Conservation (phyloP, 2,113 vertebrate genomes). For the Microcebus jonahi region DNA sequence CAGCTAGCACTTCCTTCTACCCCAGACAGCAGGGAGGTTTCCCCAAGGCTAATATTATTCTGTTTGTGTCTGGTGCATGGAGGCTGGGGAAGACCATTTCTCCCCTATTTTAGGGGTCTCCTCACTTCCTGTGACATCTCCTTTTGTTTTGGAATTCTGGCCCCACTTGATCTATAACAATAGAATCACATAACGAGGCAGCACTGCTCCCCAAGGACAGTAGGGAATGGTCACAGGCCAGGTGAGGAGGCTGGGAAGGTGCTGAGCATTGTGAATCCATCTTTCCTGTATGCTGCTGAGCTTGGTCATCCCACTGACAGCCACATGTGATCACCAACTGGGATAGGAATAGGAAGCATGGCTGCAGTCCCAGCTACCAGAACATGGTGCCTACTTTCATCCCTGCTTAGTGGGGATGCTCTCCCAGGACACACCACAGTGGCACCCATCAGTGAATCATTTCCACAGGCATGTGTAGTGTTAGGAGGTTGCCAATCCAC, state of each 20-base stretch:
- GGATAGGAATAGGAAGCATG: neutral
- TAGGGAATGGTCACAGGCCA: neutral
- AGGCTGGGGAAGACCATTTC: neutral
- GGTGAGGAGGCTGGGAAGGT: neutral
- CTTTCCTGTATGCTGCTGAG: neutral
- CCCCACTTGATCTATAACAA: neutral
- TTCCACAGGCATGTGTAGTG: neutral
- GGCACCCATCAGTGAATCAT: neutral
- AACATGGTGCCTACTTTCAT: neutral
- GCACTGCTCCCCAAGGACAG: too few species aligned
- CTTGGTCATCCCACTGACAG: neutral
- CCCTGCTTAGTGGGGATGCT: neutral
- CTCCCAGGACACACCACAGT: too few species aligned
- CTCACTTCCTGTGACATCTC: neutral
- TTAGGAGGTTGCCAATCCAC: neutral
- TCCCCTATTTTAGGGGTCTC: neutral
- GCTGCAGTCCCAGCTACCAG: neutral
- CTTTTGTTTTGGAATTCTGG: neutral
- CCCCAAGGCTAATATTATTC: neutral
- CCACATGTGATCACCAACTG: neutral
- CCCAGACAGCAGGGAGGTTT: too few species aligned
- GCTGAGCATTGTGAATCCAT: neutral
- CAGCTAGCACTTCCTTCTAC: neutral
- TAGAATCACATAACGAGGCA: neutral
- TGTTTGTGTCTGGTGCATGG: neutral